These are phyloP conservation scores for Pachyrhynchus sulphureomaculatus DNA, from an alignment of 1,140 invertebrate species.

Conservation along the genomic window DNA sequence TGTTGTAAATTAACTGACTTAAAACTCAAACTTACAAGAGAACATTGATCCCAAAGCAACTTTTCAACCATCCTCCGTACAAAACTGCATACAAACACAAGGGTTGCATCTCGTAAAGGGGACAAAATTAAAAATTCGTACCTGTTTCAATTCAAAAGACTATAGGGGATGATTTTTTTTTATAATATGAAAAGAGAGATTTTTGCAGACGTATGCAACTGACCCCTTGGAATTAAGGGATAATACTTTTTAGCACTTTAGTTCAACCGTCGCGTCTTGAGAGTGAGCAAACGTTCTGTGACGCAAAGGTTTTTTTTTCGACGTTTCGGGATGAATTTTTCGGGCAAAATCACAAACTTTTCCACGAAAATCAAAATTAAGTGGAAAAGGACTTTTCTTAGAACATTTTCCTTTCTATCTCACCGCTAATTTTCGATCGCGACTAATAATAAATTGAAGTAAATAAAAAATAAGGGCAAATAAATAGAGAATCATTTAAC, in stretches of 20 bases:
- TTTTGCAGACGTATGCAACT: constrained; percentile 21
- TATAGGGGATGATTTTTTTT: constrained; percentile 25
- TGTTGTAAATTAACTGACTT: too few species aligned
- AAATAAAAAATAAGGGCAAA: constrained; percentile 19
- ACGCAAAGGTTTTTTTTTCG: background rate
- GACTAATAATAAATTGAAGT: too few species aligned
- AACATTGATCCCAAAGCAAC: too few species aligned
- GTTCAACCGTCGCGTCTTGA: constrained; percentile 21
- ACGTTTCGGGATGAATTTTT: constrained; percentile 23
- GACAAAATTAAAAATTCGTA: constrained; percentile 31
- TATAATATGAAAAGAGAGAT: constrained; percentile 17
- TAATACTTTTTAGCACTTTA: constrained; percentile 11
- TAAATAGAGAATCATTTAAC: constrained; percentile 16
- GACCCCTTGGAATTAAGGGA: constrained; percentile 16
- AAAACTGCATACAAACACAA: background rate
- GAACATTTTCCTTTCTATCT: constrained; percentile 7
- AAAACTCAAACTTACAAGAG: too few species aligned
- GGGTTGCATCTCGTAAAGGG: constrained; percentile 13
- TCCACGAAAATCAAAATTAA: constrained; percentile 23
- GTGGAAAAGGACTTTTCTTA: constrained; percentile 4
- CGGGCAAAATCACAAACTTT: constrained; percentile 25
- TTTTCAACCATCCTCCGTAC: background rate
- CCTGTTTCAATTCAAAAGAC: constrained; percentile 30
- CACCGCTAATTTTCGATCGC: too few species aligned
- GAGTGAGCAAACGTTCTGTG: background rate